Evolutionary conservation across 2,797 vertebrate species (phyloP).

Genomic region (Thamnophis elegans): DNA sequence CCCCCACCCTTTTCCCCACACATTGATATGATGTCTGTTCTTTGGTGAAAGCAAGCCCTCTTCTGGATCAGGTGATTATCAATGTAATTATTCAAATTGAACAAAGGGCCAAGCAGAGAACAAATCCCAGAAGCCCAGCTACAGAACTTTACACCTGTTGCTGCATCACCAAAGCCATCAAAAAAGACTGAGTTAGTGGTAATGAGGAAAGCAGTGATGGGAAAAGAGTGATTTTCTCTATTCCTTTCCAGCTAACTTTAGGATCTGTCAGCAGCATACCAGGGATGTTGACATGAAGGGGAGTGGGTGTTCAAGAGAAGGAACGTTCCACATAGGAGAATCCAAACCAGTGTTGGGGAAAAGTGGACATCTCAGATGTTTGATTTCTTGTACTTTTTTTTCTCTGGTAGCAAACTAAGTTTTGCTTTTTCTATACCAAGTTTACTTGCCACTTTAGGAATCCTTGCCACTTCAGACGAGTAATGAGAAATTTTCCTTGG

Average conservation of each 20-base stretch:
- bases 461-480: not conserved
- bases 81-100: not conserved
- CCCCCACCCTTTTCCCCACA: fast-evolving
- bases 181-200: not conserved
- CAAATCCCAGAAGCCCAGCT: not conserved
- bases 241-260: not conserved
- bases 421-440: not conserved
- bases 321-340: not conserved
- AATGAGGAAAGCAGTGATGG: not conserved
- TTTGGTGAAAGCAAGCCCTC: not conserved
- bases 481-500: not conserved
- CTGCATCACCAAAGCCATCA: not conserved
- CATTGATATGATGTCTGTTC: not conserved
- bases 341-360: not conserved
- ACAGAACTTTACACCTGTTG: not conserved
- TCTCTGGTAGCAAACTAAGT: not conserved
- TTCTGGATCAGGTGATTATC: not conserved
- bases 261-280: not conserved
- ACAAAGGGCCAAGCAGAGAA: not conserved
- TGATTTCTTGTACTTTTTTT: not conserved
- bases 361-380: not conserved
- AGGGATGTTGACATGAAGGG: not conserved
- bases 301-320: not conserved
- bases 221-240: not conserved
- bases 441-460: not conserved